Evolutionary conservation across 2,797 vertebrate genomes (phyloP).

Genomic region (Chaetophractus vellerosus): DNA sequence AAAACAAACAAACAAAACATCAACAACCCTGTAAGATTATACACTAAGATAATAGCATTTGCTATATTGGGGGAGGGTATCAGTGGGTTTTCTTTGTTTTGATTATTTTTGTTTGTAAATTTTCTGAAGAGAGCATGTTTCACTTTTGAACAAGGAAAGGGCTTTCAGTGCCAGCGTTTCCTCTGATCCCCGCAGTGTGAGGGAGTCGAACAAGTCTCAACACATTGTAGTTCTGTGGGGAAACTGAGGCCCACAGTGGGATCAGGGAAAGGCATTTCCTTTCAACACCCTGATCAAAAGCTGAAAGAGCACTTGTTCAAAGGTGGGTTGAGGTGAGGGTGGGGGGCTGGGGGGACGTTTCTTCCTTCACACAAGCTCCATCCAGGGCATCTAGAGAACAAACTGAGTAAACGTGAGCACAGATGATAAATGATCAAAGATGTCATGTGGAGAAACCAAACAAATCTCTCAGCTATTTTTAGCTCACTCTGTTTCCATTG

Average conservation of each 20-base stretch:
- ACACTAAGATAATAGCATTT: not conserved
- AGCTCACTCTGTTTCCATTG: slow-evolving; percentile 73
- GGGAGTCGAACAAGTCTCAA: rapidly evolving
- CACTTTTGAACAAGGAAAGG: not conserved
- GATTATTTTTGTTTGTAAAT: slow-evolving; percentile 26
- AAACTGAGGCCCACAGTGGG: not conserved
- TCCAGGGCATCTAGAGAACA: not conserved
- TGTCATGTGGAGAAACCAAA: slow-evolving; percentile 79
- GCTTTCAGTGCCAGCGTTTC: not conserved
- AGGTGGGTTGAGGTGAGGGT: too few relatives aligned
- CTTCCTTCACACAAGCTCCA: not conserved
- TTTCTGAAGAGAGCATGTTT: not conserved
- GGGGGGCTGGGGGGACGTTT: not conserved
- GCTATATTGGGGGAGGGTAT: not conserved
- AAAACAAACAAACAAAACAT: not conserved
- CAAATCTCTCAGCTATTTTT: slow-evolving; percentile 84
- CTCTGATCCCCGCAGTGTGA: not conserved
- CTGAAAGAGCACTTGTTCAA: not conserved
- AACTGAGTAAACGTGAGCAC: slow-evolving; percentile 30
- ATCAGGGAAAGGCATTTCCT: not conserved
- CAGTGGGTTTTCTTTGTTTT: not conserved
- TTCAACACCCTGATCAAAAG: rapidly evolving
- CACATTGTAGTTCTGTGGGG: not conserved
- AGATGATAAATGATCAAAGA: slow-evolving; percentile 76
- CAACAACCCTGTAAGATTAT: not conserved